Evolutionary conservation across 2,888 invertebrate genomes (phyloP), one percentile per base, ranked within the genome.

Genomic region (Napeogenes sylphis): DNA sequence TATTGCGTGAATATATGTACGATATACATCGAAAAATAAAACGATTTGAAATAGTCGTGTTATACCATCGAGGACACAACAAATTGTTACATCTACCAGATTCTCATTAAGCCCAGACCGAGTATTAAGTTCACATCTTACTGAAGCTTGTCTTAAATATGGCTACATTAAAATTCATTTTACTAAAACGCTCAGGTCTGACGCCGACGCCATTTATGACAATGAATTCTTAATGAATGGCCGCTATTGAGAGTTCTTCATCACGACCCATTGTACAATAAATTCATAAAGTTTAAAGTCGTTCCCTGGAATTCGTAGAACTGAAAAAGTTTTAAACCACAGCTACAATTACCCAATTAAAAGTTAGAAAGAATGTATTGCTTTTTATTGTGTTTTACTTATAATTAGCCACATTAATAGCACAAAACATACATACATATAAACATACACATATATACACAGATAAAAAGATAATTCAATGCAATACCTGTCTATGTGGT

Each of bases 141-240:
- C 42, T 62, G 14, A 32, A 38, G 57, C 14, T 57, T 32, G 33
- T 12, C 45, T 47, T 58, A 54, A 58, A 56, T 45, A 47, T 58
- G 42, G 33, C 54, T 55, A 61, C 54, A 59, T 67, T 64, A 54
- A 62, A 60, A 67, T 61, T 63, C 62, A 58, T 57, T 63, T 61
- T 54, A 61, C 58, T 47, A 38, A 61, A 64, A 45, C 64, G 56
- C 61, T 60, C 54, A 58, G 55, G 59, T 56, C 62, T 63, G 53
- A 58, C 58, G 55, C 62, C 65, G 63, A 58, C 64, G 61, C 70
- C 66, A 66, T 64, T 68, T 66, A 65, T 65, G 54, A 63, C 59
- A 55, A 64, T 66, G 65, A 71, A 71, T 67, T 60, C 64, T 45
- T 70, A 68, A 71, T 68, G 68, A 68, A 64, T 63, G 51, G 60